phyloP scores from a whole-genome alignment of 1,140 invertebrate genomes.

The Ylistrum balloti region DNA sequence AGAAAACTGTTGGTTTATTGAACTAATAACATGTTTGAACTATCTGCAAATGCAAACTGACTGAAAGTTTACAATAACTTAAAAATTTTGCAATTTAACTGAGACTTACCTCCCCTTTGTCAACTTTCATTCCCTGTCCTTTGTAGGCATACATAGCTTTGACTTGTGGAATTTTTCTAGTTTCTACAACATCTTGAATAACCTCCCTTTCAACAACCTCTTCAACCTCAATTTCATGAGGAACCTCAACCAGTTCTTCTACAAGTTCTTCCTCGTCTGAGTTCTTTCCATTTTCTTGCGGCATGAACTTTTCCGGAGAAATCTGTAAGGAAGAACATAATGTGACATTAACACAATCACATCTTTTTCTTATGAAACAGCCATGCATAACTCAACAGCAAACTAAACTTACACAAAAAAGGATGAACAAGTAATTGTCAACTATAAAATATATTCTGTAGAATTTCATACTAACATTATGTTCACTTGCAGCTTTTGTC shows the following conservation, averaged over 20 bases:
- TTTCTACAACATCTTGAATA: constrained; percentile 92
- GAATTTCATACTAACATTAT: constrained; percentile 75
- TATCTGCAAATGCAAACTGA: too few species aligned
- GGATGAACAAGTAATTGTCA: too few species aligned
- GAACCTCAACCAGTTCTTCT: constrained; percentile 87
- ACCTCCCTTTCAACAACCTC: constrained; percentile 93
- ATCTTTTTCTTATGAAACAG: too few species aligned
- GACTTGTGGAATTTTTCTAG: constrained; percentile 94
- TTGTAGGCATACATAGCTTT: constrained; percentile 93
- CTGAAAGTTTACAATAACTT: too few species aligned
- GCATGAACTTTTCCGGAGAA: constrained; percentile 74
- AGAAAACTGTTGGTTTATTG: too few species aligned
- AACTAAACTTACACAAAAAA: too few species aligned
- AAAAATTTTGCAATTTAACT: too few species aligned
- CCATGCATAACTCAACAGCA: too few species aligned
- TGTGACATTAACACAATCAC: too few species aligned
- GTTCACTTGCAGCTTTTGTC: constrained; percentile 81
- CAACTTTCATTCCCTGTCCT: constrained; percentile 93
- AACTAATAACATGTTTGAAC: too few species aligned
- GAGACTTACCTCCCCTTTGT: constrained; percentile 91
- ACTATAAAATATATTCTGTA: too few species aligned
- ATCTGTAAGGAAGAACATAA: constrained; percentile 46
- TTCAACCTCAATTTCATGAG: constrained; percentile 92
- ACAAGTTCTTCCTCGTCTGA: constrained; percentile 81
- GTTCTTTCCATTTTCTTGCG: constrained; percentile 75